Evolutionary conservation across 2,797 vertebrate genomes (phyloP), one percentile per base, ranked within the genome.

Genomic region (Spinus olivaceus): DNA sequence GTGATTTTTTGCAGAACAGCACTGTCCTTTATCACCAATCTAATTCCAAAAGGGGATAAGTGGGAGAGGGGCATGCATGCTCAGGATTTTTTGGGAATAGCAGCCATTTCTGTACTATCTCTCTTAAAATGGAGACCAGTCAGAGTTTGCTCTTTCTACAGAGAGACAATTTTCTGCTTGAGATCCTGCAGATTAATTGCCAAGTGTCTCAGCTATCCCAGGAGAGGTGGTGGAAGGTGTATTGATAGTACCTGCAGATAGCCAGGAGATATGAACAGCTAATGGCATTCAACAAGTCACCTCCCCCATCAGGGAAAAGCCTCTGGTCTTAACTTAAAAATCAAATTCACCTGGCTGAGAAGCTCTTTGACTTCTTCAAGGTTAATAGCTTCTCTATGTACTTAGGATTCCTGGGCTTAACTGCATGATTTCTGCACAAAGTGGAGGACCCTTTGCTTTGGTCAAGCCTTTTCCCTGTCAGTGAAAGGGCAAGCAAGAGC

Each of bases 151-250:
- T 92, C 41, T 0, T 92, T 77, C 87, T 92, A 94, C 46, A 88
- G 85, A 73, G 76, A 94, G 70, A 92, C 83, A 93, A 93, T 97
- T 95, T 96, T 96, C 94, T 96, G 94, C 94, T 94, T 96, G 91
- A 97, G 83, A 96, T 93, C 88, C 95, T 81, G 90, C 91, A 95
- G 93, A 93, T 96, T 95, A 97, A 96, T 96, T 94, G 95, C 93
- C 83, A 91, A 94, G 90, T 94, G 82, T 96, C 94, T 92, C 92
- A 86, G 85, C 85, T 90, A 44, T 94, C 95, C 96, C 95, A 91
- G 77, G 95, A 96, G 95, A 96, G 66, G 37, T 8, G 1, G 63
- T 25, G 21, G 56, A 94, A 94, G 91, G 73, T 90, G 89, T 91
- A 90, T 92, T 96, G 94, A 92, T 91, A 90, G 82, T 42, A 96